These are phyloP conservation scores for Clinocottus analis DNA, from an alignment of 2,113 vertebrate genomes.

Conservation along the genomic window DNA sequence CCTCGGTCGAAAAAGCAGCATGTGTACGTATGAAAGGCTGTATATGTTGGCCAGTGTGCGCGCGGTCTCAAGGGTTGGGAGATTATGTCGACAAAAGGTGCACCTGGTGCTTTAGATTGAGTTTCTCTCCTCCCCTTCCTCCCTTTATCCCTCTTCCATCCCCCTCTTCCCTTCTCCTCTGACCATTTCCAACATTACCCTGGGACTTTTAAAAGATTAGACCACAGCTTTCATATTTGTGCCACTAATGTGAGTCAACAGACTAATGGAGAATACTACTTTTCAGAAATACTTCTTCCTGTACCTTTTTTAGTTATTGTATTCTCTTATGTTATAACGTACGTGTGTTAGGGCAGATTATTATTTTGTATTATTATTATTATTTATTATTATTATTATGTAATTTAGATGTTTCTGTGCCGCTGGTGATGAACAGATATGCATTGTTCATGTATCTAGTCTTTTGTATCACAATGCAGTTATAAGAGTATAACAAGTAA, in stretches of 20 bases:
- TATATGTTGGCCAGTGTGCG: constrained; percentile 72
- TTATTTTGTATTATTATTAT: too few species aligned
- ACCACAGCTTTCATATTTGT: constrained; percentile 70
- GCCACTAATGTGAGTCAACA: constrained; percentile 69
- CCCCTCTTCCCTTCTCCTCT: constrained; percentile 70
- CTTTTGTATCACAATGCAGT: constrained; percentile 12
- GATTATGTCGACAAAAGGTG: constrained; percentile 83
- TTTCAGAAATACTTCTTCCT: constrained; percentile 36
- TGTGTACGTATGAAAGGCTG: constrained; percentile 73
- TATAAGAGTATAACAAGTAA: background rate
- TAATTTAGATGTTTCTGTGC: constrained; percentile 47
- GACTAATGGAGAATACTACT: constrained; percentile 60
- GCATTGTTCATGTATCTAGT: background rate
- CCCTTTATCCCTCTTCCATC: constrained; percentile 70
- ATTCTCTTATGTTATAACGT: constrained; percentile 31
- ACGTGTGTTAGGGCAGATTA: constrained; percentile 49
- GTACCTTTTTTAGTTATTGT: constrained; percentile 32
- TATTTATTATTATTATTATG: constrained; percentile 49
- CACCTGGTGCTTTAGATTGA: constrained; percentile 85
- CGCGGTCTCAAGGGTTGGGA: constrained; percentile 79
- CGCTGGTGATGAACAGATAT: constrained; percentile 36
- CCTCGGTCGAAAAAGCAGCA: constrained; percentile 54
- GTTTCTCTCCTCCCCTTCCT: constrained; percentile 79
- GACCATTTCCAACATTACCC: constrained; percentile 73
- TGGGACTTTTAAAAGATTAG: constrained; percentile 83